A percentile compares a stretch with the other conserved stretches of the same genome.
phyloP scores from a whole-genome alignment of 1,140 invertebrate genomes.

The Pollicipes pollicipes region DNA sequence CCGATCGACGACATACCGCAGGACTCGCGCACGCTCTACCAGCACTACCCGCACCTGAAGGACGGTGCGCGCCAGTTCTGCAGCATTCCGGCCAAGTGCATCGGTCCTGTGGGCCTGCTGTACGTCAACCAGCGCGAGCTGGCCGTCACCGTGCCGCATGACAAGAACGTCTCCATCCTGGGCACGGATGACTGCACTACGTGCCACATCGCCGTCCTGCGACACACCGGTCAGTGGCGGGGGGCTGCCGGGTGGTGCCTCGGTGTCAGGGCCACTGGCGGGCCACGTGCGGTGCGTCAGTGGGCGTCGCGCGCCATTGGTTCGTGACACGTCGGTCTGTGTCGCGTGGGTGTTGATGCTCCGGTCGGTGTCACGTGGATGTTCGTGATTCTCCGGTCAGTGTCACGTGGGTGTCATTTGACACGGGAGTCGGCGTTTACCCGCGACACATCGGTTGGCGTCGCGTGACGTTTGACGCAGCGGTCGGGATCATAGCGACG shows the following conservation, averaged over 20 bases:
- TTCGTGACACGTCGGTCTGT: constrained; percentile 11
- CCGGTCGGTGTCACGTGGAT: background rate
- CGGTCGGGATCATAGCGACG: too few species aligned
- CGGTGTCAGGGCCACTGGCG: background rate
- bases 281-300: background rate
- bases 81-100: constrained; percentile 44
- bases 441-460: background rate
- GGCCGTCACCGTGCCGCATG: constrained; percentile 70
- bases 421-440: constrained; percentile 5
- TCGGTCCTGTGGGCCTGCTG: constrained; percentile 63
- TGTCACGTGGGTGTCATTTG: constrained; percentile 7
- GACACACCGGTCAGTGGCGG: constrained; percentile 2
- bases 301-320: constrained; percentile 4
- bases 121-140: constrained; percentile 80
- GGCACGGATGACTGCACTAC: background rate
- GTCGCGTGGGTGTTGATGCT: background rate
- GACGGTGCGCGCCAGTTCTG: too few species aligned
- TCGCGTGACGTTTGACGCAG: too few species aligned
- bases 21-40: constrained; percentile 3
- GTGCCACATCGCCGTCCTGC: constrained; percentile 1
- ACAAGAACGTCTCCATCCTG: constrained; percentile 26
- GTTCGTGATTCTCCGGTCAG: constrained; percentile 4
- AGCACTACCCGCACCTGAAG: constrained; percentile 24
- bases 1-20: constrained; percentile 4
- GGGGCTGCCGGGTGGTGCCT: too few species aligned